Conservation (phyloP, 2,797 vertebrate genomes). For the Nasua narica region DNA sequence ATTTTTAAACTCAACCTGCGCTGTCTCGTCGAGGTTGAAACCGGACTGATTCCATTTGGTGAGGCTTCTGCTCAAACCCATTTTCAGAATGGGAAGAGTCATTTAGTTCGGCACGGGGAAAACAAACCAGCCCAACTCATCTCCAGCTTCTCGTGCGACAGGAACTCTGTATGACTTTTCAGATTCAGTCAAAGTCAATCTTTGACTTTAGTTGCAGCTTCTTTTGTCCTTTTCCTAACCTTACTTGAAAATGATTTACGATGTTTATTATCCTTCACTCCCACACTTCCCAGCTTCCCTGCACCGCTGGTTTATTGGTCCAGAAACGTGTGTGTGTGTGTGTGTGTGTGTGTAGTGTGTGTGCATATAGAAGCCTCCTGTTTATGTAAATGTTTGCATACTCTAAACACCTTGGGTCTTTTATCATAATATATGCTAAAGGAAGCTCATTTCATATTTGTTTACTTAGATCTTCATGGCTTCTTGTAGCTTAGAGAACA, state of each 20-base stretch:
- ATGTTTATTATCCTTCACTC: background rate
- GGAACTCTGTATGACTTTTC: background rate
- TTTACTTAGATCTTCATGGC: background rate
- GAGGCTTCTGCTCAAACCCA: background rate
- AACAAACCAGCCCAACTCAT: background rate
- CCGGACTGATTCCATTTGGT: background rate
- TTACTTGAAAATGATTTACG: background rate
- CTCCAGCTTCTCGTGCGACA: background rate
- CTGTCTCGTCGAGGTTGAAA: background rate
- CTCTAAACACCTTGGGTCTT: background rate
- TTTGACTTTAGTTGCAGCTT: background rate
- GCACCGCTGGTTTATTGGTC: background rate
- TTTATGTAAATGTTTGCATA: background rate
- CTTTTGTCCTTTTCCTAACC: background rate
- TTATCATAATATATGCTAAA: background rate
- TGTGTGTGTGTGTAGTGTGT: background rate
- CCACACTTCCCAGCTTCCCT: background rate
- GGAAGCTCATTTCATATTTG: background rate
- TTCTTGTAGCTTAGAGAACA: background rate
- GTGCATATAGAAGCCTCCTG: background rate
- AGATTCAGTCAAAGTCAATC: background rate
- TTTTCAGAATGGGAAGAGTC: background rate
- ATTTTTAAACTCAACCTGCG: background rate
- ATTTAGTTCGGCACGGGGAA: background rate
- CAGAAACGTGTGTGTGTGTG: background rate